A percentile compares a stretch with the other conserved stretches of the same genome.
Conservation (phyloP, 2,113 vertebrate genomes). For the Cettia cetti region DNA sequence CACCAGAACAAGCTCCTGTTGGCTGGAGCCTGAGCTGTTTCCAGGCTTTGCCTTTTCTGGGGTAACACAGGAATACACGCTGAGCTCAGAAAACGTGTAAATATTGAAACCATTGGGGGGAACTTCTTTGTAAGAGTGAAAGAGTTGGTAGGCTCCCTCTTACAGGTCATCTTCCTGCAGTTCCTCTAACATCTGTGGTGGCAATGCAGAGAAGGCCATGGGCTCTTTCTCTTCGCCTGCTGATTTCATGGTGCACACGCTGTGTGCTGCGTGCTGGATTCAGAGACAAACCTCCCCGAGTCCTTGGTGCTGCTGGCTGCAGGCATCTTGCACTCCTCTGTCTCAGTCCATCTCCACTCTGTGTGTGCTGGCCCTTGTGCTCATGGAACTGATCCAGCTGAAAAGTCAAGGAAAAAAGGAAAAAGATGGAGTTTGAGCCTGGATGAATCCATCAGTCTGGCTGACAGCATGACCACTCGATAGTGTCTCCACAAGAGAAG, state of each 20-base stretch:
- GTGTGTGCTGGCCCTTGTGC: not conserved
- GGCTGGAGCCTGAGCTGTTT: not conserved
- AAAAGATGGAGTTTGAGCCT: not conserved
- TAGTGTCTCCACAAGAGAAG: not conserved
- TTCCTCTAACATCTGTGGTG: not conserved
- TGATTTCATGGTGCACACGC: rapidly evolving
- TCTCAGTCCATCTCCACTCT: not conserved
- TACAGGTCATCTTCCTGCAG: not conserved
- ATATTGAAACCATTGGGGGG: not conserved
- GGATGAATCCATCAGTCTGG: not conserved
- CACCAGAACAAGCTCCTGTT: not conserved
- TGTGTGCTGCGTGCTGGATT: not conserved
- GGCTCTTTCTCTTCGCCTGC: not conserved
- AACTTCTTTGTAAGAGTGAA: not conserved
- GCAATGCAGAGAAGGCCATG: not conserved
- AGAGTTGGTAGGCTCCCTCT: not conserved
- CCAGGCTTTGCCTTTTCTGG: not conserved
- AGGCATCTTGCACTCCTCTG: not conserved
- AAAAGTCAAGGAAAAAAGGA: not conserved
- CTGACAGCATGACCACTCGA: rapidly evolving
- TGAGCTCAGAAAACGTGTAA: not conserved
- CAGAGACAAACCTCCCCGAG: not conserved
- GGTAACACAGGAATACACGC: not conserved
- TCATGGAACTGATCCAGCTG: not conserved
- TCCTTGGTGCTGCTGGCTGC: not conserved